Evolutionary conservation across 2,797 vertebrate species (phyloP), one percentile per base, ranked within the genome.

Genomic region (Babyrousa celebensis): DNA sequence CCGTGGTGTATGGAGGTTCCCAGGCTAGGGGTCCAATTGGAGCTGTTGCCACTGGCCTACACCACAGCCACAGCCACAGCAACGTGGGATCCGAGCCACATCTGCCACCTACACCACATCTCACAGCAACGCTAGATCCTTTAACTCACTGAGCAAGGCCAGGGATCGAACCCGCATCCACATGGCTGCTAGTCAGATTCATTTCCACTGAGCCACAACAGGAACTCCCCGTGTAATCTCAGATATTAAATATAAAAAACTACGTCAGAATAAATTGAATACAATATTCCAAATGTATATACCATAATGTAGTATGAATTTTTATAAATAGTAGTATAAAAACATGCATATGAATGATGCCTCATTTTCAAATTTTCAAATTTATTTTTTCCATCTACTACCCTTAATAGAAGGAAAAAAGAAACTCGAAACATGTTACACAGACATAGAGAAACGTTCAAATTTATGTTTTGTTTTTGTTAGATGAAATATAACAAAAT

Each of bases 401-500:
- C 12, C 16, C 11, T 8, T n/a, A 63, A 20, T 18, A 78, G 6
- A 48, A 10, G 12, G 43, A 32, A 7, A 3, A 20, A 84, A 92
- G 9, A 27, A 40, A 54, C 23, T 52, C 52, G 23, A 94, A 89
- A 71, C 72, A 21, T 40, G 4, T 86, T 62, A 78, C 23, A 75
- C 25, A 56, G 17, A 25, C 6, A 40, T 6, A 29, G 6, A 77
- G 62, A 58, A 63, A 18, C 11, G 56, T 17, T 78, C 8, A 77
- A 82, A 8, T 93, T 48, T 60, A 27, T 52, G 23, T 65, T 86
- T 25, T 58, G 14, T 32, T 85, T 85, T 71, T 40, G 12, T 68
- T 79, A 74, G 18, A 89, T 62, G 21, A 32, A 63, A 71, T 85
- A 63, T 77, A 97, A 75, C 6, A 78, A 68, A 91, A 85, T 85